Conservation (phyloP, 2,113 vertebrate species). For the Ageneiosus marmoratus region DNA sequence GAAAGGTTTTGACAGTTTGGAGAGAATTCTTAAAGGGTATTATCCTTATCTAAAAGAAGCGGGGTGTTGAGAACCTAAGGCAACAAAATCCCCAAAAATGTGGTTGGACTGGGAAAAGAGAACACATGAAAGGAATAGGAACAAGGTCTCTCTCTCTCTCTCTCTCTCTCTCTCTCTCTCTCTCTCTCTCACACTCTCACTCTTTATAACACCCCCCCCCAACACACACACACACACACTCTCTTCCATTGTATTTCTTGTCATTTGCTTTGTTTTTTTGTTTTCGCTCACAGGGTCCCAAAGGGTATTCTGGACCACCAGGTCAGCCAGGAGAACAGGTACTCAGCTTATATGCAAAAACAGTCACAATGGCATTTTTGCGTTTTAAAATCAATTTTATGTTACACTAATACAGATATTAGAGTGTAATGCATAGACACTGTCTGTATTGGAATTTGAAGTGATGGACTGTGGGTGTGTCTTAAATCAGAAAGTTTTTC, state of each 20-base stretch:
- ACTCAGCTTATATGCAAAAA: neutral
- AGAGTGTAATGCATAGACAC: too few species aligned
- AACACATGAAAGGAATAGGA: neutral
- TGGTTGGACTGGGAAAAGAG: conserved; percentile 1
- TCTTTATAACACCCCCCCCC: too few species aligned
- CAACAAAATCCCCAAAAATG: conserved; percentile 39
- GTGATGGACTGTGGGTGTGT: neutral
- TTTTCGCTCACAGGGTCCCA: conserved; percentile 80
- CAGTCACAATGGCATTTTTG: neutral
- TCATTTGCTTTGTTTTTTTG: conserved; percentile 47
- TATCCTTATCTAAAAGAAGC: conserved; percentile 26
- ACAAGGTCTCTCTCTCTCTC: conserved; percentile 8
- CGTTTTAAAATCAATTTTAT: neutral
- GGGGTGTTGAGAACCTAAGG: conserved; percentile 12
- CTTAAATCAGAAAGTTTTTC: neutral
- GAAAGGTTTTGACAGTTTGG: conserved; percentile 41
- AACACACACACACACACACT: too few species aligned
- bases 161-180: conserved; percentile 6
- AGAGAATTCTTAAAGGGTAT: conserved; percentile 37
- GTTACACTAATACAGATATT: neutral
- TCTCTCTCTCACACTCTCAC: conserved; percentile 3
- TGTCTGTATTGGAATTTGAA: neutral
- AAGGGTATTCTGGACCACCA: conserved; percentile 81
- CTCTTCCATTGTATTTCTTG: neutral
- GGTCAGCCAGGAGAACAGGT: conserved; percentile 87